Base-by-base conservation (phyloP, 2,797 vertebrate species). In the Cephalopachus bancanus region DNA sequence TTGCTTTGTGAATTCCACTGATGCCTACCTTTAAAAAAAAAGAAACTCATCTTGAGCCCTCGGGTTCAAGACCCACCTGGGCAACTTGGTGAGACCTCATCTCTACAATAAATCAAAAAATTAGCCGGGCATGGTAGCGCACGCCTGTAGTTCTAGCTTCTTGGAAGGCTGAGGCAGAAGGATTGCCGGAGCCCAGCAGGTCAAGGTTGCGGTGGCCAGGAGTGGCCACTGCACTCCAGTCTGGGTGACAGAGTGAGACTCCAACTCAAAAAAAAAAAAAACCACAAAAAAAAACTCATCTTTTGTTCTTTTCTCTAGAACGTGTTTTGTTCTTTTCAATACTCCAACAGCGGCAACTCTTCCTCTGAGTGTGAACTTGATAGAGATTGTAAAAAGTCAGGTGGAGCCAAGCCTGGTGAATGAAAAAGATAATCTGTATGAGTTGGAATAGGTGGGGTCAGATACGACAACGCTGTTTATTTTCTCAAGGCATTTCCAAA, bases 281-380 rank as follows among this genome's bases (percentile, higher is more conserved):
- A 37, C 37, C 37, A 37, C 37, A 37, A 37, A 37, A 37, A 37
- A 37, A 37, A 37, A 33, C 44, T 87, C 1, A 26, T 75, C 19
- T 91, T 69, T 75, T 17, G 19, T 24, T 57, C 74, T 72, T 91
- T 93, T 93, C 60, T 91, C 81, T 88, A 83, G 81, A 94, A 94
- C 53, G 75, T 64, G 7, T 76, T 88, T 85, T 90, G 7, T 95
- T 90, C 44, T 93, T 95, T 79, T 72, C 55, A 84, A 51, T 80
- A 53, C 24, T 92, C 55, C 51, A 91, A 53, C 17, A 84, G n/a
- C 2, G 14, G 7, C 44, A 85, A 69, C 49, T 67, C 64, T 79
- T 76, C 53, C 55, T 96, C 93, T 92, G 74, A 89, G 71, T 57
- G 83, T 67, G 60, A 89, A 78, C 83, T 91, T 90, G 33, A 37